These are phyloP conservation scores for Acrobasis consociella DNA, from an alignment of 2,888 invertebrate genomes.

Conservation along the genomic window DNA sequence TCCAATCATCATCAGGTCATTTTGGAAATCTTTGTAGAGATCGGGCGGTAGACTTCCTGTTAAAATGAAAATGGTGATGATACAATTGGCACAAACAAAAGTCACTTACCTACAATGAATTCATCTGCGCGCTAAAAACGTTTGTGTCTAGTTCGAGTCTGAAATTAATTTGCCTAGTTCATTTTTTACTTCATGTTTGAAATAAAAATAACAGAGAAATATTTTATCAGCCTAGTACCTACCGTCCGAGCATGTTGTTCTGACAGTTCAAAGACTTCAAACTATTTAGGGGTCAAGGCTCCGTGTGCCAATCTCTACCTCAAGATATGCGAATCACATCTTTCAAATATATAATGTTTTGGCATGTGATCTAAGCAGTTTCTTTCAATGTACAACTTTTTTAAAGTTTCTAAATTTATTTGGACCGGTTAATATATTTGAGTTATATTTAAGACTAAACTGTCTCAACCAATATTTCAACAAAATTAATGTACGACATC, in stretches of 20 bases:
- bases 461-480: background rate
- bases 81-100: no score
- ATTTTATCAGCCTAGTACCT: background rate
- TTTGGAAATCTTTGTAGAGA: no score
- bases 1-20: no score
- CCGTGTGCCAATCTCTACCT: background rate
- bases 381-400: background rate
- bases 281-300: background rate
- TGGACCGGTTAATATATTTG: background rate
- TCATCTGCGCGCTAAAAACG: constrained; percentile 38
- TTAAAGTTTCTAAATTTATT: background rate
- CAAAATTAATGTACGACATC: background rate
- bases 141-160: constrained; percentile 35
- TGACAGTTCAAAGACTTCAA: background rate
- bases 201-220: background rate
- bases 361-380: background rate
- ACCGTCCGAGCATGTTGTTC: background rate
- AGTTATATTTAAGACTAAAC: background rate
- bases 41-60: no score
- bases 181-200: background rate
- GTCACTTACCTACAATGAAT: no score
- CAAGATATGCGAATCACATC: background rate
- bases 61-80: no score
- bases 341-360: background rate
- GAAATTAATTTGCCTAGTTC: background rate